Evolutionary conservation across 2,113 vertebrate genomes (phyloP).

Genomic region (Etheostoma cragini): DNA sequence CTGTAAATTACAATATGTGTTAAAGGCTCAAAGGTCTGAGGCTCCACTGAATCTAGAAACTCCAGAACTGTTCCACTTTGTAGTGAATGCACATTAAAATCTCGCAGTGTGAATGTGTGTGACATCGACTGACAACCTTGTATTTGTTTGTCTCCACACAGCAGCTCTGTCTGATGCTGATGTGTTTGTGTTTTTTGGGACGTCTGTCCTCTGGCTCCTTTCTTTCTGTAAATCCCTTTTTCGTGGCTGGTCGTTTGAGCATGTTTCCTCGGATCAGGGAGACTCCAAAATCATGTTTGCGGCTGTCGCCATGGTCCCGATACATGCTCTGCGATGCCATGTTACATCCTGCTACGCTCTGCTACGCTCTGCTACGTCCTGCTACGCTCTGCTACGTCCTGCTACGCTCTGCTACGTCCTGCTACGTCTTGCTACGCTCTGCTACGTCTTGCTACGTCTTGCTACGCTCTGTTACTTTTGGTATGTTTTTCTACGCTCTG

Average conservation of each 20-base stretch:
- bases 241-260: conserved; percentile 9
- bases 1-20: neutral
- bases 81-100: neutral
- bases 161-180: conserved; percentile 7
- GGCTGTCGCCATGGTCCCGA: too few species aligned
- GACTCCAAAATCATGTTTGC: too few species aligned
- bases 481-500: too few species aligned
- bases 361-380: too few species aligned
- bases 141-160: conserved; percentile 40
- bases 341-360: too few species aligned
- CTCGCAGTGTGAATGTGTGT: neutral
- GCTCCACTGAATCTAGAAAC: neutral
- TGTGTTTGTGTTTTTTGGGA: conserved; percentile 36
- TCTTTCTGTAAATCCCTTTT: conserved; percentile 32
- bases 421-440: too few species aligned
- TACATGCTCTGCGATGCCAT: too few species aligned
- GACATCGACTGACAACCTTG: neutral
- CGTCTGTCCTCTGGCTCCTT: conserved; percentile 16
- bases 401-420: too few species aligned
- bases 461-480: too few species aligned
- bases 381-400: too few species aligned
- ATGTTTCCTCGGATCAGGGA: too few species aligned
- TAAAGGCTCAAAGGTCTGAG: neutral
- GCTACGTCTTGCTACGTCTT: too few species aligned
- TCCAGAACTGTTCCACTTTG: neutral